Percentiles rank a stretch among this genome's conserved stretches.
These are phyloP conservation scores for Nothocercus julius DNA, from an alignment of 2,113 vertebrate genomes.

Conservation along the genomic window DNA sequence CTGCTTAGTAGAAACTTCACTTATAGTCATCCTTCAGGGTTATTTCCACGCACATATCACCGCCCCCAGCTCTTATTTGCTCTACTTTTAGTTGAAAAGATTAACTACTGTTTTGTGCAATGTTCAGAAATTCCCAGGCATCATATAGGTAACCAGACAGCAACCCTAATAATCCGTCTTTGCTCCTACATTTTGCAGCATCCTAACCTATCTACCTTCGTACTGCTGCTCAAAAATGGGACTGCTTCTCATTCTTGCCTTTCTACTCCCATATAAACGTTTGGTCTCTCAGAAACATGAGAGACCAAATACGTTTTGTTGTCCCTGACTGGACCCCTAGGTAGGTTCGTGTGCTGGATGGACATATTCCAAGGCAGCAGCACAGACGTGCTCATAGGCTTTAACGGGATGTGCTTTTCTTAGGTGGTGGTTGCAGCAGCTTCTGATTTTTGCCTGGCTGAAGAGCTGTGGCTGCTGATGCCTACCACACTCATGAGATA, in stretches of 20 bases:
- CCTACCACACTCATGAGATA: neutral
- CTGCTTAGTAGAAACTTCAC: neutral
- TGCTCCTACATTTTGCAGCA: neutral
- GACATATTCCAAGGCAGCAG: neutral
- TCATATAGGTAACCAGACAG: neutral
- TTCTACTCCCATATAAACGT: neutral
- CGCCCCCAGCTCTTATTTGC: neutral
- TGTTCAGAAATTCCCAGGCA: neutral
- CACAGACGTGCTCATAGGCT: neutral
- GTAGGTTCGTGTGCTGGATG: neutral
- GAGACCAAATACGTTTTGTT: neutral
- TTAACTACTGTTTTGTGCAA: neutral
- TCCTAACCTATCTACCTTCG: neutral
- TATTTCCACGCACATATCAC: neutral
- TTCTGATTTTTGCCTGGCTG: neutral
- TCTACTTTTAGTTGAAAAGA: neutral
- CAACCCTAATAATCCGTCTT: neutral
- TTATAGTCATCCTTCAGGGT: neutral
- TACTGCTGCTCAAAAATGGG: neutral
- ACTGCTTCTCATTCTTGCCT: neutral
- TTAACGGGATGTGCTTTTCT: neutral
- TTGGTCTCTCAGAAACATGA: neutral
- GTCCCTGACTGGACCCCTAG: neutral
- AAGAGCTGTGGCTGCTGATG: neutral
- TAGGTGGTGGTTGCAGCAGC: neutral